Evolutionary conservation across 2,888 invertebrate genomes (phyloP).

Genomic region (Aspidiotus destructor): DNA sequence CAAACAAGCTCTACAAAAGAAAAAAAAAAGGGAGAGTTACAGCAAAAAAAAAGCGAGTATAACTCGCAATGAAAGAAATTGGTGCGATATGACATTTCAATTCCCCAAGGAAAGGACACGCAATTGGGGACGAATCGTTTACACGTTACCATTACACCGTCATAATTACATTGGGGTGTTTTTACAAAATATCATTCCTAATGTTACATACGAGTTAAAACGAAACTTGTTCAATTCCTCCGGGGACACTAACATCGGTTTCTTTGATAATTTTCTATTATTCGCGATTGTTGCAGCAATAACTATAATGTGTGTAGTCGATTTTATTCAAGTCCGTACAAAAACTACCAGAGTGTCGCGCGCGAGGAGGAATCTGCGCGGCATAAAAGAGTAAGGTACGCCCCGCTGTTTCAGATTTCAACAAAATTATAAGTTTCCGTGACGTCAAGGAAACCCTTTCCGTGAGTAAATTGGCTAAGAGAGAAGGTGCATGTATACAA

Average conservation of each 20-base stretch:
- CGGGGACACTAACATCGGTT: conserved; percentile 30
- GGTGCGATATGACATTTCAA: neutral
- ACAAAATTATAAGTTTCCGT: neutral
- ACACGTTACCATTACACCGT: conserved; percentile 22
- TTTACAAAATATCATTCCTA: conserved; percentile 29
- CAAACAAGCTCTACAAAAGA: too few relatives aligned
- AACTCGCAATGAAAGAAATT: too few relatives aligned
- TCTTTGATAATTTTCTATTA: conserved; percentile 29
- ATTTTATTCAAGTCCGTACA: neutral
- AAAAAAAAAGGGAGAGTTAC: too few relatives aligned
- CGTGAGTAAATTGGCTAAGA: too few relatives aligned
- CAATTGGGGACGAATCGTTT: conserved; percentile 25
- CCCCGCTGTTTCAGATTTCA: neutral
- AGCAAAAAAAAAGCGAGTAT: too few relatives aligned
- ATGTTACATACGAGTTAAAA: conserved; percentile 30
- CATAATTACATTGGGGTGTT: conserved; percentile 32
- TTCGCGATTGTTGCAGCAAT: neutral
- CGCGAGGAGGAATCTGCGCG: neutral
- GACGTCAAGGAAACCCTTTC: too few relatives aligned
- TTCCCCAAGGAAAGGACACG: neutral
- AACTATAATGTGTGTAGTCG: conserved; percentile 4
- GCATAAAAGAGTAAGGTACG: neutral
- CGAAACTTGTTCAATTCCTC: conserved; percentile 27
- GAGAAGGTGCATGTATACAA: too few relatives aligned
- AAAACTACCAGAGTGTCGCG: too few relatives aligned